Percentiles rank a stretch among this genome's conserved stretches.
These are phyloP conservation scores for Cottoperca gobio DNA, from an alignment of 2,797 vertebrate species.

Conservation along the genomic window DNA sequence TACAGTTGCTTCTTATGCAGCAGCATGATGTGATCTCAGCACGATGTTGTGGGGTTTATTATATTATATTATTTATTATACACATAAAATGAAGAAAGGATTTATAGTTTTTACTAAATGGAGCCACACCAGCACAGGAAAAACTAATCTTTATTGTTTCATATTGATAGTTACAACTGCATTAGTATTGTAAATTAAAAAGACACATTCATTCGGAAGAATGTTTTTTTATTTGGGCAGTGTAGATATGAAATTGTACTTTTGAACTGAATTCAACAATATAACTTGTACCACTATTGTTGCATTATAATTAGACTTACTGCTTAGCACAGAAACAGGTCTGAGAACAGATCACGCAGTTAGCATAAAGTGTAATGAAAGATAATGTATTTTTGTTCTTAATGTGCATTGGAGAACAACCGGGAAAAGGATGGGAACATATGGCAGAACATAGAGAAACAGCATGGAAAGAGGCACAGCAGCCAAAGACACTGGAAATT, in stretches of 20 bases:
- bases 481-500: slow-evolving; percentile 36
- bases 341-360: not conserved
- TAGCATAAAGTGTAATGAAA: not conserved
- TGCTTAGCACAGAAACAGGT: not conserved
- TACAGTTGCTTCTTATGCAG: slow-evolving; percentile 36
- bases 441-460: slow-evolving; percentile 24
- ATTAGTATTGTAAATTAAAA: slow-evolving; percentile 7
- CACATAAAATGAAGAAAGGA: slow-evolving; percentile 29
- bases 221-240: not conserved
- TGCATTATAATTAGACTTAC: not conserved
- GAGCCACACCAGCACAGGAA: not conserved
- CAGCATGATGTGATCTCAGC: slow-evolving; percentile 21
- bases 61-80: no score
- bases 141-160: slow-evolving; percentile 8
- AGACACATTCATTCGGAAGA: not conserved
- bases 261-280: not conserved
- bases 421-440: slow-evolving; percentile 19
- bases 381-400: not conserved
- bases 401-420: not conserved
- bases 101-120: slow-evolving; percentile 3
- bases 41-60: slow-evolving; percentile 20
- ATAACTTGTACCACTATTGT: not conserved
- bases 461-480: slow-evolving; percentile 21
- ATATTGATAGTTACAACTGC: not conserved
- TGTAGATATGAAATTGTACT: not conserved